These are phyloP conservation scores for Xestia sexstrigata DNA, from an alignment of 2,888 invertebrate genomes.

Conservation along the genomic window DNA sequence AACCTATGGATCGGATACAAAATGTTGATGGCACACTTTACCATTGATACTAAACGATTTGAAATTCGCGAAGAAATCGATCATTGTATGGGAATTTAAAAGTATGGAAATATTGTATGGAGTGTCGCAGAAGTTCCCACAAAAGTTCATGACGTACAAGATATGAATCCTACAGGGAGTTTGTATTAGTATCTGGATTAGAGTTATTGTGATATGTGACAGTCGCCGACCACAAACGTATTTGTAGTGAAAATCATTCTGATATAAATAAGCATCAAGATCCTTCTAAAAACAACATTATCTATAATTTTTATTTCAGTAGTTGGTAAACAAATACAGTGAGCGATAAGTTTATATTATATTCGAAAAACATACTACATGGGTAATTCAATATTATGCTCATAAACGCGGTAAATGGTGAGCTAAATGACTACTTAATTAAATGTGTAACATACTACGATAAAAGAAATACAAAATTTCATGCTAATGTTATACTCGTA, in stretches of 20 bases:
- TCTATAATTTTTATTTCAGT: constrained; percentile 34
- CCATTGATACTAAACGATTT: neutral
- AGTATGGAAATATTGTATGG: neutral
- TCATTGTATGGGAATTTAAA: constrained; percentile 2
- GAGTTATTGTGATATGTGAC: neutral
- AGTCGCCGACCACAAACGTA: neutral
- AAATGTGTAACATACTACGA: neutral
- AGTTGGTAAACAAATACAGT: constrained; percentile 31
- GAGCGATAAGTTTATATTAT: constrained; percentile 4
- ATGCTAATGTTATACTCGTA: neutral
- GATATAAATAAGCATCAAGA: neutral
- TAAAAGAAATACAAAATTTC: neutral
- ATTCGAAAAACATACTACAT: neutral
- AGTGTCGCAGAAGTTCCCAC: too few relatives aligned
- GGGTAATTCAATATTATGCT: constrained; percentile 28
- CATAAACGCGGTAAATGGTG: constrained; percentile 10
- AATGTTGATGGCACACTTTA: neutral
- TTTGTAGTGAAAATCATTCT: neutral
- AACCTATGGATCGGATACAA: neutral
- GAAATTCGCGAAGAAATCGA: constrained; percentile 1
- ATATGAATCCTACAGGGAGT: neutral
- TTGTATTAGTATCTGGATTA: neutral
- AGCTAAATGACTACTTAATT: neutral
- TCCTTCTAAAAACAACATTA: constrained; percentile 7
- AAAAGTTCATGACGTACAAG: neutral